phyloP scores from a whole-genome alignment of 2,888 invertebrate genomes.

The Sinopyrophorus schimmeli region DNA sequence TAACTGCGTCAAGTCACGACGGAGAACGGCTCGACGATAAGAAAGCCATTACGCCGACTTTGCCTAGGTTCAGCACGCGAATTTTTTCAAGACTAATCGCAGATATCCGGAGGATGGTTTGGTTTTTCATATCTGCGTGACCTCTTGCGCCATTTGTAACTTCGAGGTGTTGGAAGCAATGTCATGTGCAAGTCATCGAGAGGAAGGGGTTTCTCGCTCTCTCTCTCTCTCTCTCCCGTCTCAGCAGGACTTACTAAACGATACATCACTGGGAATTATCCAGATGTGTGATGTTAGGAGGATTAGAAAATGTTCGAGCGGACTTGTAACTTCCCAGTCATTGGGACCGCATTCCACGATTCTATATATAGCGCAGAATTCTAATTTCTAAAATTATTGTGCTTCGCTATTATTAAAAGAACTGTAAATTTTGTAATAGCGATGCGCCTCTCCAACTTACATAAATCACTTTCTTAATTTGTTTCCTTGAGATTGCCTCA shows the following conservation, averaged over 20 bases:
- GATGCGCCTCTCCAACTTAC: no score
- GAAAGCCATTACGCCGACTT: constrained; percentile 28
- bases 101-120: constrained; percentile 25
- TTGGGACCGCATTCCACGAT: constrained; percentile 19
- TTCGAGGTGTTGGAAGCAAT: constrained; percentile 22
- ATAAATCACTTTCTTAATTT: no score
- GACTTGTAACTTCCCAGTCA: constrained; percentile 21
- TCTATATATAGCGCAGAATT: constrained; percentile 14
- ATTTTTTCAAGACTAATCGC: constrained; percentile 30
- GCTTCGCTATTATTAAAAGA: constrained; percentile 16
- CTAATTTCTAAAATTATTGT: constrained; percentile 18
- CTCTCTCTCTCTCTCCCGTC: no score
- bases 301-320: constrained; percentile 29
- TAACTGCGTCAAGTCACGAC: constrained; percentile 24
- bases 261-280: constrained; percentile 38
- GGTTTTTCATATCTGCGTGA: constrained; percentile 21
- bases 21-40: constrained; percentile 24
- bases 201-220: constrained; percentile 26
- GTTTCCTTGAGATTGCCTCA: no score
- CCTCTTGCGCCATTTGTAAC: constrained; percentile 18
- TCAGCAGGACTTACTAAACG: constrained; percentile 26
- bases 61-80: constrained; percentile 23
- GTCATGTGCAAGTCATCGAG: constrained; percentile 26
- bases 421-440: no score
- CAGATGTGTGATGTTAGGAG: constrained; percentile 35